Percentiles rank a stretch among this genome's conserved stretches.
These are phyloP conservation scores for Axea sp. DNA, from an alignment of 2,888 invertebrate genomes.

Conservation along the genomic window DNA sequence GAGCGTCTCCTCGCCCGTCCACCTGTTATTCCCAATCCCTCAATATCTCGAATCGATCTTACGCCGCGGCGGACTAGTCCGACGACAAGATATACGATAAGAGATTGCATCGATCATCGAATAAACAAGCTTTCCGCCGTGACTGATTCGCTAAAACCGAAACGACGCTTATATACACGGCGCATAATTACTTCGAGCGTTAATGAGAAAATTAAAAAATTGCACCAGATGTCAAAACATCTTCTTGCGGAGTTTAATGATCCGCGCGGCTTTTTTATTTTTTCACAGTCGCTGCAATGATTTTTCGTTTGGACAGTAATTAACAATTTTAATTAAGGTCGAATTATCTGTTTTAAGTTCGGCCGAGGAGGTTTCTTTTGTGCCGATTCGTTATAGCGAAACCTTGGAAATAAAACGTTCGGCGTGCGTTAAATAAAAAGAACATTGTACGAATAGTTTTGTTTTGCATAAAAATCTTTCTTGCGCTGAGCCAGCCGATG, in stretches of 20 bases:
- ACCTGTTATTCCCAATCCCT: constrained; percentile 54
- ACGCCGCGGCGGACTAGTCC: constrained; percentile 52
- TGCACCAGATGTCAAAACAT: constrained; percentile 54
- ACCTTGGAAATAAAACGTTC: too few relatives aligned
- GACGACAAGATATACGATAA: constrained; percentile 71
- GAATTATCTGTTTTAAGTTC: too few relatives aligned
- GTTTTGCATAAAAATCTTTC: too few relatives aligned
- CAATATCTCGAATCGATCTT: constrained; percentile 59
- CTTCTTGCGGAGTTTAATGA: constrained; percentile 26
- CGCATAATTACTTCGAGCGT: constrained; percentile 49
- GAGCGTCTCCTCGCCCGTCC: constrained; percentile 13
- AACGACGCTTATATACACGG: constrained; percentile 47
- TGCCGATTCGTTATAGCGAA: too few relatives aligned
- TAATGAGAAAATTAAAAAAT: constrained; percentile 56
- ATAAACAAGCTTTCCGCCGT: constrained; percentile 67
- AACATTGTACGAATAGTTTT: too few relatives aligned
- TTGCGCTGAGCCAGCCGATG: too few relatives aligned
- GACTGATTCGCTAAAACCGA: constrained; percentile 52
- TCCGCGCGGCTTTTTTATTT: constrained; percentile 2
- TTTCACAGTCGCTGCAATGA: background rate
- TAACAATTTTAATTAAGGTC: constrained; percentile 28
- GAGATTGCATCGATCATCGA: constrained; percentile 70
- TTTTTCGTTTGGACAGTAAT: constrained; percentile 23
- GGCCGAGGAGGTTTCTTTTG: too few relatives aligned
- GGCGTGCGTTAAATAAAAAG: too few relatives aligned